Base-by-base conservation (phyloP, 2,888 invertebrate genomes). In the Platycheirus albimanus region DNA sequence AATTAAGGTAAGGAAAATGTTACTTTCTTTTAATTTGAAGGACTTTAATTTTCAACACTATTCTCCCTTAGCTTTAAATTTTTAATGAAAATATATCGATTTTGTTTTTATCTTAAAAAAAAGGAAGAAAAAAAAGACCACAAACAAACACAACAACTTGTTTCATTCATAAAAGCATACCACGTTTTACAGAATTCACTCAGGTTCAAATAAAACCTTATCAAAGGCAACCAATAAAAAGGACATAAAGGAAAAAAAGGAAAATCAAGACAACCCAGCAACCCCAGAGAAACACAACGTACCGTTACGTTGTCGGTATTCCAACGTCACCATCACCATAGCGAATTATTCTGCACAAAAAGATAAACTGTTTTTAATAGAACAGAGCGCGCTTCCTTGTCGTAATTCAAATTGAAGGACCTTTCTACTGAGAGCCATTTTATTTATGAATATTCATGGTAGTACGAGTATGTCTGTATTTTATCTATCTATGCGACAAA, bases 371-470 rank as follows among this genome's bases (percentile, higher is more conserved):
- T 19, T 36, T 54, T 64, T 64, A 36, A 56, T 47, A 24, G 54
- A 45, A 43, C 33, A 43, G 19, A 15, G 28, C 28, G 17, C 20
- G 33, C 38, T 49, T 15, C 30, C 1, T 24, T 13, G 19, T 20
- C 54, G 72, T 72, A 64, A 64, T 72, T 72, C 64, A 64, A 52
- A 54, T 33, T 52, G 45, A 64, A 64, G 13, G 63, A 47, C 64
- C 30, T 33, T 19, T 6, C 33, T 6, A 33, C 30, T 8, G 8
- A 13, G 43, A 64, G n/a, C n/a, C n/a, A n/a, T n/a, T n/a, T n/a
- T n/a, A n/a, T 64, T 64, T 54, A 64, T 72, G 72, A 72, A 72
- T 72, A 72, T 72, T 72, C 54, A 72, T 64, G 36, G 15, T 33
- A n/a, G n/a, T n/a, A n/a, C n/a, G n/a, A n/a, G n/a, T 11, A 51